A percentile compares a stretch with the other conserved stretches of the same genome.
Conservation (phyloP, 2,888 invertebrate species). For the Platynereis dumerilii region DNA sequence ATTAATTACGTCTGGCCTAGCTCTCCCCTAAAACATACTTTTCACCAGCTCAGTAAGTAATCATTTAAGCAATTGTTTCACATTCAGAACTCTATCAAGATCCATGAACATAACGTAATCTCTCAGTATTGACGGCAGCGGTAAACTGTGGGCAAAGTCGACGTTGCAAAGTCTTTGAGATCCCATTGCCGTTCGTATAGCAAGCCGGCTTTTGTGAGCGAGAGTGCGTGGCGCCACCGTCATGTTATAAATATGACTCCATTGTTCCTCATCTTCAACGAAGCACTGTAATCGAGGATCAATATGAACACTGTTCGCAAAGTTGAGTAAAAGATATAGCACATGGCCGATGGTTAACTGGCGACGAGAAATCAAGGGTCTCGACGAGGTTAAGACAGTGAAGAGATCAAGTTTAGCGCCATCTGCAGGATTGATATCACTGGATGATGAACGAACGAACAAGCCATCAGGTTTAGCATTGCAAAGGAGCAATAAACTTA, state of each 20-base stretch:
- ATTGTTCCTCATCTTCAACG: slow-evolving; percentile 26
- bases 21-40: no score
- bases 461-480: slow-evolving; percentile 29
- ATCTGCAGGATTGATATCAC: neutral
- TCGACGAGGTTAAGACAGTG: slow-evolving; percentile 7
- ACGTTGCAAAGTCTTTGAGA: no score
- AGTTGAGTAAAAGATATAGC: slow-evolving; percentile 27
- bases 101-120: no score
- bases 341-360: slow-evolving; percentile 18
- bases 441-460: slow-evolving; percentile 9
- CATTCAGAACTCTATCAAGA: no score
- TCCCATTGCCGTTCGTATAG: no score
- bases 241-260: slow-evolving; percentile 13
- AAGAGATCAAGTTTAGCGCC: neutral
- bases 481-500: slow-evolving; percentile 26
- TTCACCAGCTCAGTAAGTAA: no score
- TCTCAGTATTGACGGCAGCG: no score
- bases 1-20: no score
- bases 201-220: no score
- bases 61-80: no score
- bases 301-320: slow-evolving; percentile 17
- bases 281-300: slow-evolving; percentile 26
- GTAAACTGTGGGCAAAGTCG: no score
- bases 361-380: slow-evolving; percentile 7
- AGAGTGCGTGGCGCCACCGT: neutral